Evolutionary conservation across 2,113 vertebrate species (phyloP).

Genomic region (Genyomyrus donnyi): DNA sequence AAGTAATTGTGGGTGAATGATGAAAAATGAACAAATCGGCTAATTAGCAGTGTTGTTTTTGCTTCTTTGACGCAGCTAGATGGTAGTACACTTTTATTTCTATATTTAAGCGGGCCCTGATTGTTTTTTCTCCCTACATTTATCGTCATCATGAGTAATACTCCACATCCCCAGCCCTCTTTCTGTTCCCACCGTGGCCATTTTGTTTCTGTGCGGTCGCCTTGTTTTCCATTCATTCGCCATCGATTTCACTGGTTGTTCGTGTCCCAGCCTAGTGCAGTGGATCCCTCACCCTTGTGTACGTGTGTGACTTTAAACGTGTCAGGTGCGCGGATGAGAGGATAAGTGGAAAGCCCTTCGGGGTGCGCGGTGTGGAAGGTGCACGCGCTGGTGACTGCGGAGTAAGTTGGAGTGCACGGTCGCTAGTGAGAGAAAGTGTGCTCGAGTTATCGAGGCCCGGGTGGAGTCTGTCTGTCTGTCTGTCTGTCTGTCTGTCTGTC

Average conservation of each 20-base stretch:
- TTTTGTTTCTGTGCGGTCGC: neutral
- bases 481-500: neutral
- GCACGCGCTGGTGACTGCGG: neutral
- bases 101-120: neutral
- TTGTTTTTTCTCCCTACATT: neutral
- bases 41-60: neutral
- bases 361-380: neutral
- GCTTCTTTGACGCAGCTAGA: neutral
- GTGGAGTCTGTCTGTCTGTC: neutral
- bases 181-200: neutral
- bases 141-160: neutral
- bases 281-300: neutral
- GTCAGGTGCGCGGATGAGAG: neutral
- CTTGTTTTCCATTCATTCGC: neutral
- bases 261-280: neutral
- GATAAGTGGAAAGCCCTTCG: neutral
- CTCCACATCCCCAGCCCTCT: neutral
- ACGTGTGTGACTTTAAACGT: neutral
- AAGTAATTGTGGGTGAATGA: neutral
- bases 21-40: neutral
- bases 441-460: neutral
- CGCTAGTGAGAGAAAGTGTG: neutral
- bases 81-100: neutral
- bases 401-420: neutral
- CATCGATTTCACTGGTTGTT: neutral